Base-by-base conservation (phyloP, 92 coral and sea anemone species). In the Palythoa grandis region DNA sequence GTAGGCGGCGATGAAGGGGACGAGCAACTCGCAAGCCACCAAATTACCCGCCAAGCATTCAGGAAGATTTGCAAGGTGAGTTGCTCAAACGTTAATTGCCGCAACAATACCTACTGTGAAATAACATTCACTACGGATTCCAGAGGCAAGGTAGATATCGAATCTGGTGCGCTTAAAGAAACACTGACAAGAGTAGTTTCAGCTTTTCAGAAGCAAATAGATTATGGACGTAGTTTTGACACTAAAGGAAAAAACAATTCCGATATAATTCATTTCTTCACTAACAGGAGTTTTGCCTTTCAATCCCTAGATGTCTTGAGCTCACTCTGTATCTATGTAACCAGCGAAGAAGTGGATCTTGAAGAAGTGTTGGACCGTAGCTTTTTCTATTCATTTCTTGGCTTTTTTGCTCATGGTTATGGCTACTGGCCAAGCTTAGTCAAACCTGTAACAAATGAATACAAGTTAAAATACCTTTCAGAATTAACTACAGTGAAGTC, bases 61-160 rank as follows among this genome's bases (percentile, higher is more conserved):
- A 86, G 92, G 15, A 82, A 54, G n/a, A 92, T 91, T 53, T 94
- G 94, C 77, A 92, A 90, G 93, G 90, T 90, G 63, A 94, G 94
- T 83, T 73, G 77, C 47, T 52, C 52, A 65, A 89, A 61, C 50
- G 48, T 80, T 12, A 52, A 71, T 40, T 89, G 94, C 50, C 77
- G 24, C 37, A 82, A 82, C 75, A 63, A 76, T 12, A 60, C 83
- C 6, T 70, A 10, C 60, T 92, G 94, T 83, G 39, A 73, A 15
- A 63, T 91, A 53, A 73, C 79, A 14, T 22, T 38, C 5, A 52
- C 13, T 24, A 15, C 80, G 71, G 19, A 19, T 40, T 25, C 47
- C 1, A 70, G 72, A 29, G 60, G 48, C 19, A 60, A 84, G 29
- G 60, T 13, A 23, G 14, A 52, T 43, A n/a, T 19, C n/a, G 57